A percentile compares a stretch with the other conserved stretches of the same genome.
Evolutionary conservation across 1,140 invertebrate genomes (phyloP).

Genomic region (Rhagoletis zephyria): DNA sequence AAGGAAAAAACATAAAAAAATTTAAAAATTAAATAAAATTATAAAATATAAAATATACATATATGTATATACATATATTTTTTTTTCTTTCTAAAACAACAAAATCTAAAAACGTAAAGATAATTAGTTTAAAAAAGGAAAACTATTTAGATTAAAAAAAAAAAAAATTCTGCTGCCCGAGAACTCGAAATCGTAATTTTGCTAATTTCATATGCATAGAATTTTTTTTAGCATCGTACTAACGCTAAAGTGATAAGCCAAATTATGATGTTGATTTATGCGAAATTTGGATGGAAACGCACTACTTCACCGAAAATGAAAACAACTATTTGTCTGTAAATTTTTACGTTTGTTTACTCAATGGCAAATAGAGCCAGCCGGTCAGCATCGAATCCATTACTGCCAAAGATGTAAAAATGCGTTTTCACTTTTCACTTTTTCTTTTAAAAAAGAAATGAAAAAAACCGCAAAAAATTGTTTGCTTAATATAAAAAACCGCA

Average conservation of each 20-base stretch:
- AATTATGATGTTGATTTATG: not conserved
- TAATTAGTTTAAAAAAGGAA: too few species aligned
- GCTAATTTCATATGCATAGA: too few species aligned
- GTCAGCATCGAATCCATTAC: not conserved
- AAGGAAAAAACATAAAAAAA: too few species aligned
- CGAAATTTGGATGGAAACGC: conserved; percentile 7
- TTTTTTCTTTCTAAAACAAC: too few species aligned
- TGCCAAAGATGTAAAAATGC: conserved; percentile 24
- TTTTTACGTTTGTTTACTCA: not conserved
- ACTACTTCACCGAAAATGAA: conserved; percentile 12
- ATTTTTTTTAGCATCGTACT: too few species aligned
- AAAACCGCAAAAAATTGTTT: not conserved
- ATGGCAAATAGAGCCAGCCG: conserved; percentile 18
- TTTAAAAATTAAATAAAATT: too few species aligned
- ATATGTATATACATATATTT: too few species aligned
- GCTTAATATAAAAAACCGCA: conserved; percentile 32
- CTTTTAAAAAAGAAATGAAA: not conserved
- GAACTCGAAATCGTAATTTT: too few species aligned
- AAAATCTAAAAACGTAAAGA: too few species aligned
- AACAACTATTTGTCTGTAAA: not conserved
- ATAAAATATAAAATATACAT: too few species aligned
- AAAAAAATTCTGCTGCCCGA: too few species aligned
- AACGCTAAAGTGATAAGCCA: not conserved
- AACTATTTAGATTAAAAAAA: too few species aligned
- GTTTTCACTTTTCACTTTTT: conserved; percentile 50